Base-by-base conservation (phyloP, 2,888 invertebrate species). In the Lysandra coridon region DNA sequence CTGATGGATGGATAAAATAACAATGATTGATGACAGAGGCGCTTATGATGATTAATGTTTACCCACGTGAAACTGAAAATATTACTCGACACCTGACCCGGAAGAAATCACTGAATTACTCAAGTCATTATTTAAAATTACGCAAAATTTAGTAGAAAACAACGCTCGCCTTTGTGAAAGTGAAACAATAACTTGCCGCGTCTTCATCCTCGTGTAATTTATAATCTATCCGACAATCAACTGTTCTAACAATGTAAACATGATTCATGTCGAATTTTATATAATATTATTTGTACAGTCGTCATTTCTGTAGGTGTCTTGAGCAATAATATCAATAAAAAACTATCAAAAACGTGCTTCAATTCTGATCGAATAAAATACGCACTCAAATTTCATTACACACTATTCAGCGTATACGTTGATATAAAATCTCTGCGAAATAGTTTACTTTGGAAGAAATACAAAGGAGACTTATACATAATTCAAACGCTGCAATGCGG, bases 401-500 rank as follows among this genome's bases (percentile, higher is more conserved):
- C 30, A 69, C 62, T 4, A 37, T 69, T 69, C 33, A 49, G 30
- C 2, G 75, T 49, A 44, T 40, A 75, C 49, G 75, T 30, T 23
- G 75, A 6, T 44, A 78, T 78, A 78, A 78, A 78, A 78, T 62
- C 37, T 62, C 40, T 64, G 1, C 37, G 23, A 78, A 64, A 78
- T 49, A 81, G 82, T 82, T 83, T 81, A 83, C 87, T 90, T 90
- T 87, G 85, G 86, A 86, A 85, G 87, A 85, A 87, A 87, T 89
- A 89, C 89, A 91, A 90, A 90, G 89, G 88, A 87, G 86, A 86
- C 88, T 90, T 87, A 92, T 93, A 92, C 91, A 93, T 92, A 92
- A 92, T 91, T 92, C 90, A 92, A 90, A 89, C 87, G 88, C 90
- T 91, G 92, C 92, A 92, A 88, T 93, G 92, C 92, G 90, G 91